A percentile compares a stretch with the other conserved stretches of the same genome.
Conservation (phyloP, 1,140 invertebrate genomes). For the Drosophila sp. region DNA sequence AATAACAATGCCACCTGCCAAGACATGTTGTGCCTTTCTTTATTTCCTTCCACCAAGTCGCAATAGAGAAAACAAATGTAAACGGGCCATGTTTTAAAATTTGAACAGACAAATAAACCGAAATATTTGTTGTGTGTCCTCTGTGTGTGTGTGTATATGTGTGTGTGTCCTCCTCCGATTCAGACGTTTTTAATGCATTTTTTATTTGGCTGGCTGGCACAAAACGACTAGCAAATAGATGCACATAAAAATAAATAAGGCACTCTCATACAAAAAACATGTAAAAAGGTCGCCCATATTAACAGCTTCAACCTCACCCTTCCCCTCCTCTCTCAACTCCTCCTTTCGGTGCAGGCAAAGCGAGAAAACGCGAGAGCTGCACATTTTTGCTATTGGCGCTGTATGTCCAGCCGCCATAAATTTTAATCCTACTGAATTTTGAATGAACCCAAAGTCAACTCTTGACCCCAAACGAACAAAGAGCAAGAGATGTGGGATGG, state of each 20-base stretch:
- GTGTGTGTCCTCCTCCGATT: too few relatives aligned
- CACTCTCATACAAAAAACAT: constrained; percentile 34
- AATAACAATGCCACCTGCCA: constrained; percentile 54
- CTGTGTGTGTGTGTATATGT: too few relatives aligned
- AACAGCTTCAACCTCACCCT: constrained; percentile 44
- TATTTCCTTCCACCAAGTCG: not conserved
- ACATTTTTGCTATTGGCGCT: constrained; percentile 67
- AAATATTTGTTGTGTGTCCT: constrained; percentile 54
- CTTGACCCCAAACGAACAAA: constrained; percentile 35
- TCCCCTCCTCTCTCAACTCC: not conserved
- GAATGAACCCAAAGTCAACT: constrained; percentile 57
- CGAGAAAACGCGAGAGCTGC: constrained; percentile 59
- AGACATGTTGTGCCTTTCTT: constrained; percentile 18
- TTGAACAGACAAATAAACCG: constrained; percentile 51
- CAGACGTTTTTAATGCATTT: constrained; percentile 83
- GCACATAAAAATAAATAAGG: constrained; percentile 82
- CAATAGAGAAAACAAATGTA: not conserved
- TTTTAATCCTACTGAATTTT: constrained; percentile 81
- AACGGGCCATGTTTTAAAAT: constrained; percentile 17
- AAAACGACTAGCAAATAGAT: constrained; percentile 80
- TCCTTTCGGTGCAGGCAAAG: not conserved
- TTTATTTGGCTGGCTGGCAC: constrained; percentile 75
- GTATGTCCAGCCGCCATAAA: constrained; percentile 80
- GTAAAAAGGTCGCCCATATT: constrained; percentile 64
- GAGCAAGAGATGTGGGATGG: too few relatives aligned